Evolutionary conservation across 2,888 invertebrate species (phyloP).

Genomic region (Eubasilissa splendida): DNA sequence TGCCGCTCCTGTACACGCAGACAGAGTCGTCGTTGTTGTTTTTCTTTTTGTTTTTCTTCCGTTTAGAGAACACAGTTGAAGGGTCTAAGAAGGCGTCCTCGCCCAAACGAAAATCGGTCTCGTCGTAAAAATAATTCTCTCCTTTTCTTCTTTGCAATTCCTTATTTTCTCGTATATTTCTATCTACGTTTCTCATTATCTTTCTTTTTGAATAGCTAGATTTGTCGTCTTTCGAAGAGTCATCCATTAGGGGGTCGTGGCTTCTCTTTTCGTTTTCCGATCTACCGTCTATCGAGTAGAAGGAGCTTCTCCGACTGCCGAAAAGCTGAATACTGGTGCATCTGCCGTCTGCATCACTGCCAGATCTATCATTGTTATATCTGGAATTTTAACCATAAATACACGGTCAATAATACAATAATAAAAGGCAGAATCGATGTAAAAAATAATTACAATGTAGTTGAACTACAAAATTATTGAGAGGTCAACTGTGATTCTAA

Average conservation of each 20-base stretch:
- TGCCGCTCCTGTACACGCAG: constrained; percentile 51
- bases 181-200: constrained; percentile 68
- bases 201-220: constrained; percentile 70
- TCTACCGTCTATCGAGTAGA: constrained; percentile 67
- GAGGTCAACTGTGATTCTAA: too few species aligned
- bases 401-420: too few species aligned
- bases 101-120: constrained; percentile 69
- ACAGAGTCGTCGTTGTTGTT: constrained; percentile 52
- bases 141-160: constrained; percentile 59
- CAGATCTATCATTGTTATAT: constrained; percentile 61
- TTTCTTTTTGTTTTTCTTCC: constrained; percentile 48
- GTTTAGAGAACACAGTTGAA: constrained; percentile 61
- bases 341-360: constrained; percentile 60
- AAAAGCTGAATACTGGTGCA: constrained; percentile 63
- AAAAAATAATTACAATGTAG: too few species aligned
- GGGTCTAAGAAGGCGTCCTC: constrained; percentile 71
- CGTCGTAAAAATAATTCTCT: constrained; percentile 71
- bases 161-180: constrained; percentile 63
- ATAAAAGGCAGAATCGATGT: too few species aligned
- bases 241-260: constrained; percentile 70
- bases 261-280: constrained; percentile 65
- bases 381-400: constrained; percentile 27
- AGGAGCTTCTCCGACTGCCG: constrained; percentile 66
- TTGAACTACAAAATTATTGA: too few species aligned
- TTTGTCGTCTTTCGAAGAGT: constrained; percentile 70